A percentile compares a stretch with the other conserved stretches of the same genome.
These are phyloP conservation scores for Lithophane socia DNA, from an alignment of 2,888 invertebrate genomes.

Conservation along the genomic window DNA sequence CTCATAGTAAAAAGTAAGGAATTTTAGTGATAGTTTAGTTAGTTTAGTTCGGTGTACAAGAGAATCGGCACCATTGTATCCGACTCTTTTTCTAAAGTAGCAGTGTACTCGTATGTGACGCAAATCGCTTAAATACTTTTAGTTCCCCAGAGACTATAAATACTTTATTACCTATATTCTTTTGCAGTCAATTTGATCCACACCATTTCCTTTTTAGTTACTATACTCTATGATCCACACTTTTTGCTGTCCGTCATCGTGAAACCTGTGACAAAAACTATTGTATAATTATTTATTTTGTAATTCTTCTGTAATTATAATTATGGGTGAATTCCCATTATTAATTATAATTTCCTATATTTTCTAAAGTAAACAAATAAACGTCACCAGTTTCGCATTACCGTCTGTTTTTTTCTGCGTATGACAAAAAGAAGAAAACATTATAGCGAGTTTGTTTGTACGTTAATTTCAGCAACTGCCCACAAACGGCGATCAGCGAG, in stretches of 20 bases:
- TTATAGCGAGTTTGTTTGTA: not conserved
- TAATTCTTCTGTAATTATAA: not conserved
- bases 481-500: constrained; percentile 91
- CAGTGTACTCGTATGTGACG: not conserved
- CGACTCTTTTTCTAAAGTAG: not conserved
- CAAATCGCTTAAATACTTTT: not conserved
- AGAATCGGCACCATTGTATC: too few relatives aligned
- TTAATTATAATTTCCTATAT: too few relatives aligned
- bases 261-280: not conserved
- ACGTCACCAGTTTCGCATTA: not conserved
- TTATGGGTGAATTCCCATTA: not conserved
- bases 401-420: not conserved
- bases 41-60: too few relatives aligned
- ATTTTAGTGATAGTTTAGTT: too few relatives aligned
- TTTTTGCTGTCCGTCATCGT: not conserved
- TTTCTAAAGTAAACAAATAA: not conserved
- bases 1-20: too few relatives aligned
- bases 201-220: too few relatives aligned
- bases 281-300: not conserved
- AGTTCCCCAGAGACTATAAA: not conserved
- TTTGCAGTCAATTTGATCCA: not conserved
- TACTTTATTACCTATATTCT: not conserved
- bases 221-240: too few relatives aligned
- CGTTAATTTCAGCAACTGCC: constrained; percentile 92
- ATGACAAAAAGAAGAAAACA: not conserved